Base-by-base conservation (phyloP, 2,797 vertebrate species). In the Cryptoblepharus egeriae region DNA sequence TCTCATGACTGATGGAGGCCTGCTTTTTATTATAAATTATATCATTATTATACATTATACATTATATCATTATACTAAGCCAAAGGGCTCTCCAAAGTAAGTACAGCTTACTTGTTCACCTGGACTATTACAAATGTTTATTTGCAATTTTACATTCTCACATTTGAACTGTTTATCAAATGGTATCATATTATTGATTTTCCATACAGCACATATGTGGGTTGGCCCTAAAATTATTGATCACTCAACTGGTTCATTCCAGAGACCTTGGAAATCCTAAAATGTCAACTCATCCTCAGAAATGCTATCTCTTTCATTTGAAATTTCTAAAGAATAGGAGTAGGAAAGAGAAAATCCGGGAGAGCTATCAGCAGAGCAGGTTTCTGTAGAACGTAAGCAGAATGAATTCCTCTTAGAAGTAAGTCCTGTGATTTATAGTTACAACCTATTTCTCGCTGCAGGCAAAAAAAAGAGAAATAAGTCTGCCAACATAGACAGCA, bases 381-480 rank as follows among this genome's bases (percentile, higher is more conserved):
- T 93, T 95, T 94, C 90, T 93, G 92, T 72, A 72, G 39, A 77
- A 89, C 80, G 88, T 93, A 94, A 94, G 88, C 86, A 91, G 93
- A 91, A 95, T 94, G 94, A 95, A 96, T 94, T 94, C 86, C 77
- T 88, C 86, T 93, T 92, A 89, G 85, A 82, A 85, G 85, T 92
- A 91, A 92, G 93, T 89, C 45, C 88, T 77, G 8, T 92, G 94
- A 93, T 95, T 96, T 95, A 94, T 91, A 88, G 84, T 90, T 93
- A 85, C 80, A 92, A 89, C 83, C 87, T 70, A 82, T 94, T 94
- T 85, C 90, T 94, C 77, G 91, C 85, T 91, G 84, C 82, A 91
- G 85, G 91, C 87, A 39, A 90, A 94, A 93, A n/a, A 84, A 89
- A 93, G 90, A 89, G 93, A 94, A 92, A 93, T 90, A 91, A 94